Evolutionary conservation across 2,797 vertebrate species (phyloP).

Genomic region (Melanotaenia boesemani): DNA sequence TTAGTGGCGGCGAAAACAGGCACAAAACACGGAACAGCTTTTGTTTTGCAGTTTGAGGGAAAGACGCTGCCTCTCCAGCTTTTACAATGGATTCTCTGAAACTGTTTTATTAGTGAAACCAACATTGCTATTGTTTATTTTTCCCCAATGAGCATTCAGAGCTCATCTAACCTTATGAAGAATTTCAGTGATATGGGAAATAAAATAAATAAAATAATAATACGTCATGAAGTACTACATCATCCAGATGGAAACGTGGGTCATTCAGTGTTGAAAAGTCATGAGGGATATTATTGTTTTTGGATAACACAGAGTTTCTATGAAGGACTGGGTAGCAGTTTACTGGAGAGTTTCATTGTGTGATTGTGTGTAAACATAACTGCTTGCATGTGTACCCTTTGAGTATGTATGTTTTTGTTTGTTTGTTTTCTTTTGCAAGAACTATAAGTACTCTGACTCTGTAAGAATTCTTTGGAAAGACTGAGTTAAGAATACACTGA

Average conservation of each 20-base stretch:
- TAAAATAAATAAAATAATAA: constrained; percentile 15
- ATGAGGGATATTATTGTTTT: constrained; percentile 5
- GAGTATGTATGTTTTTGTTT: not conserved
- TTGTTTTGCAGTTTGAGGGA: constrained; percentile 75
- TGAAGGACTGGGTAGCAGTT: not conserved
- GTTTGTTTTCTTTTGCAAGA: not conserved
- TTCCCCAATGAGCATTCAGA: constrained; percentile 60
- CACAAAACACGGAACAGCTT: constrained; percentile 86
- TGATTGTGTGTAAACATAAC: not conserved
- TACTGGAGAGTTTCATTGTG: constrained; percentile 1
- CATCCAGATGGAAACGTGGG: constrained; percentile 13
- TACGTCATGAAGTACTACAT: constrained; percentile 5
- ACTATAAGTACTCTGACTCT: not conserved
- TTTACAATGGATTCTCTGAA: constrained; percentile 71
- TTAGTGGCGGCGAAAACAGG: constrained; percentile 69
- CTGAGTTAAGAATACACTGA: not conserved
- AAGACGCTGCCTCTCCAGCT: constrained; percentile 62
- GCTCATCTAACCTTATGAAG: constrained; percentile 58
- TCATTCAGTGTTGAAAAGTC: constrained; percentile 4
- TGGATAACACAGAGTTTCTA: not conserved
- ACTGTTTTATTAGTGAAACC: constrained; percentile 73
- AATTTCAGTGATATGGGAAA: constrained; percentile 45
- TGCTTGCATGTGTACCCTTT: not conserved
- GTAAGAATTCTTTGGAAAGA: constrained; percentile 7
- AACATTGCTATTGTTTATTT: constrained; percentile 74